phyloP scores from a whole-genome alignment of 2,113 vertebrate genomes.

The Camelus bactrianus region DNA sequence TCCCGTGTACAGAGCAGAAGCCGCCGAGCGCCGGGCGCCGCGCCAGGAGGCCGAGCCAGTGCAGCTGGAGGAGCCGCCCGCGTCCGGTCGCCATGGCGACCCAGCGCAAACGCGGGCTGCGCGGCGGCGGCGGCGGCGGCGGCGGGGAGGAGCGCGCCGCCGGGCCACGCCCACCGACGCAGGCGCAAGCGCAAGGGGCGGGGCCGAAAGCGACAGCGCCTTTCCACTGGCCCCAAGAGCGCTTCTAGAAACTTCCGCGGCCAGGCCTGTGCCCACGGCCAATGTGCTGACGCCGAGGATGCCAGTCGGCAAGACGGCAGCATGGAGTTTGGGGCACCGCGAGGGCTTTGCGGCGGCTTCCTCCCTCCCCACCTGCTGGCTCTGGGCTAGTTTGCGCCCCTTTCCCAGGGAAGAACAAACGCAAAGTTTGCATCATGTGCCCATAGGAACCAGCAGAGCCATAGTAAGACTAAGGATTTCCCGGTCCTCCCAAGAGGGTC shows the following conservation, averaged over 20 bases:
- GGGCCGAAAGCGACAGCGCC: accelerated
- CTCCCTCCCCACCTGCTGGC: accelerated
- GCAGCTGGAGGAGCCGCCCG: slow-evolving; percentile 44
- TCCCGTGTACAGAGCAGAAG: not conserved
- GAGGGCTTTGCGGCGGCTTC: not conserved
- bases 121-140: accelerated
- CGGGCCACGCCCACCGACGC: not conserved
- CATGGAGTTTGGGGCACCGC: accelerated
- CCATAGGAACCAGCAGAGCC: not conserved
- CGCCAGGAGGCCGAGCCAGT: not conserved
- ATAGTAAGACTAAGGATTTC: accelerated
- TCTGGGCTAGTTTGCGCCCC: no score
- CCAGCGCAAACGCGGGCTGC: accelerated
- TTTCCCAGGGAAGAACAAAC: not conserved
- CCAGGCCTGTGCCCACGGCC: not conserved
- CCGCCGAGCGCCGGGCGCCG: not conserved
- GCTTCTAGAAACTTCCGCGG: not conserved
- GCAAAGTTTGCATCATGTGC: not conserved
- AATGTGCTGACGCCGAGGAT: accelerated
- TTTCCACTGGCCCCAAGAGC: accelerated
- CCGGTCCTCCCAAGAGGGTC: no score
- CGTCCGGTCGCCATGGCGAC: slow-evolving; percentile 82
- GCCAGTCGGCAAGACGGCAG: accelerated
- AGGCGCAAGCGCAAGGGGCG: not conserved
- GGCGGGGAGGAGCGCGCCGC: accelerated